phyloP scores from a whole-genome alignment of 2,113 vertebrate genomes.

The Trematocara variabile region DNA sequence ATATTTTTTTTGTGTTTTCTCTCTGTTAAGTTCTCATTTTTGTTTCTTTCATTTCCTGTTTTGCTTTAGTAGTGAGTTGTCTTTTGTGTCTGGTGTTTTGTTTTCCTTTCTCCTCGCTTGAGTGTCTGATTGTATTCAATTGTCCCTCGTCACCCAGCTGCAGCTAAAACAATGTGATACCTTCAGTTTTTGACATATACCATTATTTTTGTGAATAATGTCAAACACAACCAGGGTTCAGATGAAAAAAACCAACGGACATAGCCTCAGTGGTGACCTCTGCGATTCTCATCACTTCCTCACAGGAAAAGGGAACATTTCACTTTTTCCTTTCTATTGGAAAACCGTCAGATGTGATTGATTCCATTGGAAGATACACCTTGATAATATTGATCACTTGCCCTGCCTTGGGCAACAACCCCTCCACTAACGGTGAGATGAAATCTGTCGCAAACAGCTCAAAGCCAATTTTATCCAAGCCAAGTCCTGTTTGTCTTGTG shows the following conservation, averaged over 20 bases:
- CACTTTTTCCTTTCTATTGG: conserved; percentile 36
- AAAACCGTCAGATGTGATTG: conserved; percentile 59
- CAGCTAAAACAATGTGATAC: not conserved
- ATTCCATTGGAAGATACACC: conserved; percentile 64
- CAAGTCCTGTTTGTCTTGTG: conserved; percentile 47
- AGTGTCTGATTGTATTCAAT: not conserved
- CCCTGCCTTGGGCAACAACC: conserved; percentile 35
- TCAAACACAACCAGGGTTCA: not conserved
- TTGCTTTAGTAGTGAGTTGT: not conserved
- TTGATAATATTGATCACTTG: conserved; percentile 63
- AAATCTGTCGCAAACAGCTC: conserved; percentile 54
- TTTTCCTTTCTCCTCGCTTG: not conserved
- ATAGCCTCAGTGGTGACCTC: conserved; percentile 8
- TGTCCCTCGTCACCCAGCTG: not conserved
- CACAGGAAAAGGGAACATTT: conserved; percentile 33
- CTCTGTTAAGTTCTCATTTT: not conserved
- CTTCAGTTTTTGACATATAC: not conserved
- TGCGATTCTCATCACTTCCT: conserved; percentile 20
- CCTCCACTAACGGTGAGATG: conserved; percentile 46
- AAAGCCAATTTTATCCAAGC: conserved; percentile 39
- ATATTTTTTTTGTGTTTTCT: not conserved
- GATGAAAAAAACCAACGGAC: not conserved
- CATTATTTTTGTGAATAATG: not conserved
- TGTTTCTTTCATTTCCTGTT: not conserved
- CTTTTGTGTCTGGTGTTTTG: not conserved